Evolutionary conservation across 2,113 vertebrate species (phyloP).

Genomic region (Caloenas nicobarica): DNA sequence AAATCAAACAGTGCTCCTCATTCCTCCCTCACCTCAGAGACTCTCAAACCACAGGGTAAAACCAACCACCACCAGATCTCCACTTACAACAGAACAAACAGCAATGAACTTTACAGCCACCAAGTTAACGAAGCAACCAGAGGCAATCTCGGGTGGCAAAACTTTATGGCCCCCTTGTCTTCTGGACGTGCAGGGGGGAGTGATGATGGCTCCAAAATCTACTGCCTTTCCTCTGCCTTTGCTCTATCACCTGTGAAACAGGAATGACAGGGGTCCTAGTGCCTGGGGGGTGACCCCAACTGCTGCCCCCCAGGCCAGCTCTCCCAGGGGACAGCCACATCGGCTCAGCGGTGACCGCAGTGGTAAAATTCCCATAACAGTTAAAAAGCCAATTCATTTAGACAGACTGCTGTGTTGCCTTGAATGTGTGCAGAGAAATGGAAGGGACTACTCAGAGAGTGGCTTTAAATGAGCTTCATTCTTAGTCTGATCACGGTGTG

Average conservation of each 20-base stretch:
- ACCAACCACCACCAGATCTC: neutral
- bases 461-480: constrained; percentile 37
- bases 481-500: constrained; percentile 16
- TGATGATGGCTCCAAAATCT: neutral
- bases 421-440: constrained; percentile 10
- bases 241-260: neutral
- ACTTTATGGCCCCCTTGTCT: neutral
- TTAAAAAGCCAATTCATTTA: constrained; percentile 22
- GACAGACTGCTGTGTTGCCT: neutral
- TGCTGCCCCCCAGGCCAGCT: neutral
- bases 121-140: neutral
- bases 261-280: neutral
- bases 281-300: too few relatives aligned
- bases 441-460: neutral
- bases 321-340: neutral
- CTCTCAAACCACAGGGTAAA: neutral
- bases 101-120: neutral
- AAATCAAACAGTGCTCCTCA: neutral
- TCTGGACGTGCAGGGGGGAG: neutral
- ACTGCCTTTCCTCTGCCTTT: neutral
- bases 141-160: neutral
- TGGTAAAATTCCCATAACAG: accelerated
- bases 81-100: neutral
- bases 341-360: accelerated
- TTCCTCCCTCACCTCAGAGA: neutral